Evolutionary conservation across 2,888 invertebrate species (phyloP), one percentile per base, ranked within the genome.

Genomic region (Phorcus lineatus): DNA sequence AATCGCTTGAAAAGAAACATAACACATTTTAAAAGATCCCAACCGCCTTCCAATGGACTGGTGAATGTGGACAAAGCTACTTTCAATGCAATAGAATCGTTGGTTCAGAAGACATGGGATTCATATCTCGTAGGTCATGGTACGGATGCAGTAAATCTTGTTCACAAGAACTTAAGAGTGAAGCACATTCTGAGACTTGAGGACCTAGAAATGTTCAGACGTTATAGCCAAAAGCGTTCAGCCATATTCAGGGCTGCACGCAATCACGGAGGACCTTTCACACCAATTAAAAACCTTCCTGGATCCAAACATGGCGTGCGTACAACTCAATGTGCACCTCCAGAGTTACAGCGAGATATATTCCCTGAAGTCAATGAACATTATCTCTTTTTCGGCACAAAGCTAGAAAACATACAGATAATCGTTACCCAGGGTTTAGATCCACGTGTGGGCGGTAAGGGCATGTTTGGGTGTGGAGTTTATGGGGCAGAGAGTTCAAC

Each of bases 371-470:
- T 86, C n/a, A 86, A 88, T 70, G 88, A 88, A 70, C 84, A 86
- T 74, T 88, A 88, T 74, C 75, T 88, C 9, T 89, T 90, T 79
- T 89, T 89, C 82, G 90, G 90, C 1, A 89, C 89, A 0, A 84
- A 86, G 53, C 54, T 31, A 0, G 86, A 85, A 2, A 82, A 74
- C 28, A 78, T 87, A 0, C 75, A 85, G 4, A 83, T 79, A 6
- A 88, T 90, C 11, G 76, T 82, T 22, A 67, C 83, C 6, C 81
- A 83, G 19, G 90, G 90, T 0, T 70, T 88, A 6, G 90, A 90
- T 52, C 57, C 74, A 9, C 84, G 86, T 13, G 78, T 84, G 9
- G 82, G 85, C 9, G 86, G 80, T 57, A 80, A 80, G 2, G 85
- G 83, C 17, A 87, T 88, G 87, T 86, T 89, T 81, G 90, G 90